Base-by-base conservation (phyloP, 2,888 invertebrate genomes). In the Acanthosepion pharaonis region DNA sequence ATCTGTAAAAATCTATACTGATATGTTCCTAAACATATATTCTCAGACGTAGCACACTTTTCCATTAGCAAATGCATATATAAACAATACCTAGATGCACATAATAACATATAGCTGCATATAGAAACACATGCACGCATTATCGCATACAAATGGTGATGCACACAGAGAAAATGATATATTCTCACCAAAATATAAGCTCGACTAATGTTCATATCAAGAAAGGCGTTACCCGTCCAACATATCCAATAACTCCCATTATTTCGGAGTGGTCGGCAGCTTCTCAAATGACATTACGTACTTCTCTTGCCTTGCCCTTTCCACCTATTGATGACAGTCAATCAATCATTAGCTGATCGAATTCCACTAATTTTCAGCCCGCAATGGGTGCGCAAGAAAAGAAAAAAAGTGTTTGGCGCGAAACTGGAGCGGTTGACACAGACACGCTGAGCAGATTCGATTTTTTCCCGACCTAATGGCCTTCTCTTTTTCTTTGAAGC, bases 341-440 rank as follows among this genome's bases (percentile, higher is more conserved):
- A 78, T 78, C 78, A 78, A 78, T 78, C 78, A 78, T 78, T 78
- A 15, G 33, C n/a, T 78, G 78, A 78, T 78, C 78, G 78, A 78
- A 78, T 78, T 78, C 78, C 78, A 11, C 78, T 78, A 78, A 78
- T 78, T 78, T 78, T n/a, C n/a, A 78, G 78, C n/a, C 78, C 33
- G 78, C 78, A 78, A n/a, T 78, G 78, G n/a, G n/a, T 28, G n/a
- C n/a, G 15, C n/a, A 78, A n/a, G n/a, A 78, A 78, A 78, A 42
- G 42, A 42, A 78, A n/a, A n/a, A n/a, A 5, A 78, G n/a, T 78
- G n/a, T n/a, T 78, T 78, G 78, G n/a, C 33, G n/a, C n/a, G n/a
- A 78, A 78, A 33, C 11, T 78, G n/a, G 33, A 78, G 33, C 78
- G 78, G 11, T 15, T 78, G 15, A 78, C n/a, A 78, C n/a, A 33